Evolutionary conservation across 2,113 vertebrate genomes (phyloP).

Genomic region (Perccottus glenii): DNA sequence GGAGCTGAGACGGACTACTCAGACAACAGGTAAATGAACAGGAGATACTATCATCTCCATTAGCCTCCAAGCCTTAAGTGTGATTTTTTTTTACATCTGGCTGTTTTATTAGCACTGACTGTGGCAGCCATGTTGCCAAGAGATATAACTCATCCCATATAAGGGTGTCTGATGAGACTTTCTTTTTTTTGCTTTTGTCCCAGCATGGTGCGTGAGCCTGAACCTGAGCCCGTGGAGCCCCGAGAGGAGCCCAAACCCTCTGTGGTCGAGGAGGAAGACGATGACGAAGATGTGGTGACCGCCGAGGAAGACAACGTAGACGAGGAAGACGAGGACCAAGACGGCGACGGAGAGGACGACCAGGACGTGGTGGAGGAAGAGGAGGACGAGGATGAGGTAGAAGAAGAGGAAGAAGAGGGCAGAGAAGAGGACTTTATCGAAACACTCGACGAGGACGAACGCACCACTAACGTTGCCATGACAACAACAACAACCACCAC

Average conservation of each 20-base stretch:
- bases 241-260: constrained; percentile 65
- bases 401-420: constrained; percentile 82
- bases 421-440: constrained; percentile 80
- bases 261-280: constrained; percentile 80
- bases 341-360: constrained; percentile 83
- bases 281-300: constrained; percentile 81
- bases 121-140: no score
- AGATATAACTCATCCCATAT: no score
- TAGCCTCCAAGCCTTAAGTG: neutral
- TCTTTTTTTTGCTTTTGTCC: constrained; percentile 1
- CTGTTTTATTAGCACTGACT: no score
- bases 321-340: constrained; percentile 65
- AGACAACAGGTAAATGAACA: constrained; percentile 85
- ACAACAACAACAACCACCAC: constrained; percentile 96
- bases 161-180: neutral
- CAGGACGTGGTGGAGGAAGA: constrained; percentile 78
- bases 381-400: constrained; percentile 84
- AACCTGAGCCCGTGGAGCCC: constrained; percentile 79
- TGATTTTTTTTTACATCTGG: no score
- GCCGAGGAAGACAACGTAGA: constrained; percentile 71
- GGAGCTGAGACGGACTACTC: constrained; percentile 92
- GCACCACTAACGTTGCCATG: constrained; percentile 89
- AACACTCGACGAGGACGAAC: constrained; percentile 84
- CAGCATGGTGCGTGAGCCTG: constrained; percentile 88
- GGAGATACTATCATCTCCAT: constrained; percentile 14